phyloP scores from a whole-genome alignment of 1,140 invertebrate genomes.

The Tachypleus tridentatus region DNA sequence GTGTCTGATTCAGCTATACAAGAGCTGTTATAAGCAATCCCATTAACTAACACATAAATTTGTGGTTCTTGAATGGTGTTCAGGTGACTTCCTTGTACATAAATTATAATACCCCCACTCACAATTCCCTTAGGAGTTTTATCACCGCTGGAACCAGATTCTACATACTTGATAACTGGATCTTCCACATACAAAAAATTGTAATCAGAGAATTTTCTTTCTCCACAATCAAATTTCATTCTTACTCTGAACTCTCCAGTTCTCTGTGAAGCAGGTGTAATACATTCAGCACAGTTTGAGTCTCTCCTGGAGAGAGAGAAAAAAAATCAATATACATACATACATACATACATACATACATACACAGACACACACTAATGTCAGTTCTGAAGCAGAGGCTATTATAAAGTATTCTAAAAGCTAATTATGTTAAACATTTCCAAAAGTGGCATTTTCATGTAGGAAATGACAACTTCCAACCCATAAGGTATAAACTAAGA shows the following conservation, averaged over 20 bases:
- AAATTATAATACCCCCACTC: constrained; percentile 76
- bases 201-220: constrained; percentile 53
- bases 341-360: neutral
- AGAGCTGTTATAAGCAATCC: constrained; percentile 53
- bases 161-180: constrained; percentile 52
- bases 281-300: constrained; percentile 63
- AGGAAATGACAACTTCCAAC: too few relatives aligned
- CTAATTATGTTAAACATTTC: too few relatives aligned
- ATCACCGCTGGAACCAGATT: constrained; percentile 24
- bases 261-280: constrained; percentile 58
- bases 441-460: too few relatives aligned
- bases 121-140: constrained; percentile 23
- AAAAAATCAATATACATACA: too few relatives aligned
- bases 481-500: too few relatives aligned
- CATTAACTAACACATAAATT: constrained; percentile 80
- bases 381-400: too few relatives aligned
- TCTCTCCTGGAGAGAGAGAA: constrained; percentile 42
- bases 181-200: constrained; percentile 83
- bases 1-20: constrained; percentile 47
- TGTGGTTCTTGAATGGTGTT: constrained; percentile 75
- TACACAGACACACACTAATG: too few relatives aligned
- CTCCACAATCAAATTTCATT: constrained; percentile 81
- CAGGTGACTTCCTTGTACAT: constrained; percentile 75
- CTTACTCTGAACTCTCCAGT: constrained; percentile 51
- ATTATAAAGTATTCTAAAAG: too few relatives aligned